Evolutionary conservation across 2,888 invertebrate species (phyloP), one percentile per base, ranked within the genome.

Genomic region (Folsomia manolachei): DNA sequence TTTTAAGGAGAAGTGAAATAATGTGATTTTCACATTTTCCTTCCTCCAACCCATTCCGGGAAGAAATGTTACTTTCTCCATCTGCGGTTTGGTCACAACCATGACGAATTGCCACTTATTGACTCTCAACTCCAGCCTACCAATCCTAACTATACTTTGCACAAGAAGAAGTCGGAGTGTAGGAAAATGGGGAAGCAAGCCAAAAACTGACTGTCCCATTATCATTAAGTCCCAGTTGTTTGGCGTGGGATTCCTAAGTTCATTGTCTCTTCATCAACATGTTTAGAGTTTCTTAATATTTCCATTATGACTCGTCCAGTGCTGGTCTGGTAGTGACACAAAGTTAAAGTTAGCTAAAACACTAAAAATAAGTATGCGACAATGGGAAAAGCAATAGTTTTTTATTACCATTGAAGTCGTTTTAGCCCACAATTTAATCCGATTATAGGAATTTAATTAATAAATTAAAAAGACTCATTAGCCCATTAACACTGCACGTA

Each of bases 81-180:
- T 56, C 56, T 56, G 56, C 56, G 56, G 56, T 56, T 56, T 56
- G 4, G 56, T 19, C 56, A 19, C 39, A 19, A 56, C 56, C 56
- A 56, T 56, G 56, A 56, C 56, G 56, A 56, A 56, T 56, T 4
- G 56, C 56, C 56, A 56, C 56, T 56, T 56, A n/a, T 56, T n/a
- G 56, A 56, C 56, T 56, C n/a, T 56, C 18, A 21, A 18, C 21
- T 56, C 19, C 56, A 56, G 19, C 56, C 56, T n/a, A 56, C 21
- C 21, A 18, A 11, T 51, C 51, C 51, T 18, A 51, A 18, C 51
- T 51, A 51, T 11, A 51, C 51, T 51, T n/a, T n/a, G 56, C 39
- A 39, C 14, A 4, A 39, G 39, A 4, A 39, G 39, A 39, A 39
- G 39, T 9, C 14, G 39, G 39, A 39, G 39, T 9, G 56, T 7